These are phyloP conservation scores for Scaeva pyrastri DNA, from an alignment of 2,888 invertebrate species.

Conservation along the genomic window DNA sequence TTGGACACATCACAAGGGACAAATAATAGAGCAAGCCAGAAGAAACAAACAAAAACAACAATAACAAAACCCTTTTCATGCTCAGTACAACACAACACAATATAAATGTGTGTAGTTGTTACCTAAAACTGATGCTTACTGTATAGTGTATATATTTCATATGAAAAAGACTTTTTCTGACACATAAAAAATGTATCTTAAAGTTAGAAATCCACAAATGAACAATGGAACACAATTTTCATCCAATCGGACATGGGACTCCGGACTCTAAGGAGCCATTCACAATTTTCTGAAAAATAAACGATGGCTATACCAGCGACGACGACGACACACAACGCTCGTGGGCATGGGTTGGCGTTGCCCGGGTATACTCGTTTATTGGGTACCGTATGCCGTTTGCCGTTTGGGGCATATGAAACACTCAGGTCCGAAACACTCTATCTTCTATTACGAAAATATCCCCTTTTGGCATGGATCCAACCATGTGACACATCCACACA, in stretches of 20 bases:
- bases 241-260: slow-evolving; percentile 29
- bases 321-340: slow-evolving; percentile 9
- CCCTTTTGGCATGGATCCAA: slow-evolving; percentile 59
- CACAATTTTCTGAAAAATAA: slow-evolving; percentile 39
- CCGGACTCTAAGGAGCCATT: slow-evolving; percentile 59
- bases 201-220: slow-evolving; percentile 48
- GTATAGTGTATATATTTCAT: slow-evolving; percentile 1
- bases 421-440: not conserved
- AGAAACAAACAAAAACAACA: not conserved
- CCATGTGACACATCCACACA: slow-evolving; percentile 12
- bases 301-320: slow-evolving; percentile 21
- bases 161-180: slow-evolving; percentile 31
- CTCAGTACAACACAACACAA: slow-evolving; percentile 23
- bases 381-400: not conserved
- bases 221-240: slow-evolving; percentile 43
- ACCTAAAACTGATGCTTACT: no score
- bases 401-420: not conserved
- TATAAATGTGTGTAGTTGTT: not conserved
- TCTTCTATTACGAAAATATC: slow-evolving; percentile 20
- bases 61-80: slow-evolving; percentile 21
- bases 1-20: slow-evolving; percentile 22
- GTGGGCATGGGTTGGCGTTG: not conserved
- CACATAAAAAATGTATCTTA: slow-evolving; percentile 41
- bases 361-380: not conserved
- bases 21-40: slow-evolving; percentile 10